Base-by-base conservation (phyloP, 53 echinoderm and acorn worm species). In the Hippasteria phrygiana region DNA sequence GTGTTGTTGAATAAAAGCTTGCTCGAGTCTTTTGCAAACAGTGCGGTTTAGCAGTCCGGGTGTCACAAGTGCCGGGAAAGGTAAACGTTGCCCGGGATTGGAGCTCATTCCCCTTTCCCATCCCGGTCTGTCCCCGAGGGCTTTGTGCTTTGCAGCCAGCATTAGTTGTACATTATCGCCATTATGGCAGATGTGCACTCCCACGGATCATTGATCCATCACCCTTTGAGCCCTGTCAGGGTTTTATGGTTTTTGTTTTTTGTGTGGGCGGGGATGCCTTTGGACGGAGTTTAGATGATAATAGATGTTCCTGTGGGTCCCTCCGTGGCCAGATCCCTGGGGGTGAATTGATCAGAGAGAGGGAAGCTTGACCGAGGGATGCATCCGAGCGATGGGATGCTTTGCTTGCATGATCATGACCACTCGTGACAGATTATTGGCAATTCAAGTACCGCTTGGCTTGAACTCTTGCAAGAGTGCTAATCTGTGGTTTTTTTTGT, bases 221-320 rank as follows among this genome's bases (percentile, higher is more conserved):
- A 20, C 37, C 13, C 41, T 37, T 72, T n/a, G 72, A 37, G 34
- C 16, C 47, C 75, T 73, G 73, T 73, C 71, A 71, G 40, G 6
- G 5, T 72, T 74, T n/a, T n/a, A n/a, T n/a, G n/a, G n/a, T n/a
- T n/a, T n/a, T n/a, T n/a, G n/a, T n/a, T n/a, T 43, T 75, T 42
- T 75, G 47, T 48, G 75, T 75, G 75, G 75, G 75, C 75, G 50
- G 27, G 47, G 36, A 73, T 73, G 73, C 43, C n/a, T 31, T 9
- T 13, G 48, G 75, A 46, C 22, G n/a, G 29, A 41, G 29, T 29
- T 75, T n/a, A 11, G 31, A 32, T 31, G 50, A 41, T 9, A 24
- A 59, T 4, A 59, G 24, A 8, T 65, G 6, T 31, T 18, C 34
- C 33, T 35, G 8, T 33, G 34, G 14, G 33, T 20, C 18, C 34